Percentiles rank a stretch among this genome's conserved stretches.
Evolutionary conservation across 2,113 vertebrate species (phyloP).

Genomic region (Haemorhous mexicanus): DNA sequence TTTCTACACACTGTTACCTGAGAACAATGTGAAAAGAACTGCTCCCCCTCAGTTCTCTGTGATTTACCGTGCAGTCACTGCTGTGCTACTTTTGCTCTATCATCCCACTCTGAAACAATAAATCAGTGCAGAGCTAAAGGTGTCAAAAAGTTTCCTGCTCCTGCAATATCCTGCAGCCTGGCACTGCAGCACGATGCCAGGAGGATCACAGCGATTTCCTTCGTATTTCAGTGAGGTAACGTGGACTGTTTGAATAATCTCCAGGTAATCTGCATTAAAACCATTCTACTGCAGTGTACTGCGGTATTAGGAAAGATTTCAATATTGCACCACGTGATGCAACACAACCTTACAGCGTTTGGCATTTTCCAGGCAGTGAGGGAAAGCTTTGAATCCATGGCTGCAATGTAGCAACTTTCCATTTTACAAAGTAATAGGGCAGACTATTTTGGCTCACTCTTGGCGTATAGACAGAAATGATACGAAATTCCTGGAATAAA

Average conservation of each 20-base stretch:
- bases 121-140: background rate
- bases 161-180: background rate
- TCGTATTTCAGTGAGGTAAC: background rate
- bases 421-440: background rate
- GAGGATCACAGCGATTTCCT: background rate
- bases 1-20: background rate
- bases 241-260: background rate
- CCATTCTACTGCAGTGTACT: conserved; percentile 63
- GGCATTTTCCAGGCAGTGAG: background rate
- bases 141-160: conserved; percentile 1
- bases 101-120: background rate
- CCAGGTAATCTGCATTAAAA: conserved; percentile 22
- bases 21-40: background rate
- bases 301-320: conserved; percentile 44
- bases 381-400: background rate
- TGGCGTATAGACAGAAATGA: background rate
- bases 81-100: background rate
- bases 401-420: background rate
- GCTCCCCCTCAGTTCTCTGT: background rate
- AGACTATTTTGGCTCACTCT: background rate
- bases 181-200: background rate
- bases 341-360: background rate
- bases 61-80: background rate
- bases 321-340: background rate
- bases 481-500: background rate